phyloP scores from a whole-genome alignment of 1,140 invertebrate genomes.

The Drosophila nigrodunni region DNA sequence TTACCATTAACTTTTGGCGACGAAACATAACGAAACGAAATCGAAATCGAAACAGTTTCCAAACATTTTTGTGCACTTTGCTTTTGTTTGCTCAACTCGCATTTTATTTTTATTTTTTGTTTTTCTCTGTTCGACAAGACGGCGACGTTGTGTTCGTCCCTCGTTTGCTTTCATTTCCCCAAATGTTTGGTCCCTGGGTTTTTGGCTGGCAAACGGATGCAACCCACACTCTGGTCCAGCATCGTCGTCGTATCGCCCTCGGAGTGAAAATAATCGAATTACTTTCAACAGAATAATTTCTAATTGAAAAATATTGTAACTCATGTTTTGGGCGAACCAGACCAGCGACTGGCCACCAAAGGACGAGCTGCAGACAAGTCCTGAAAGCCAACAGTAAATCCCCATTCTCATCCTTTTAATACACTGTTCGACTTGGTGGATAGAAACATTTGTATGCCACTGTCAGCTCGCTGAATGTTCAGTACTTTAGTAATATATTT shows the following conservation, averaged over 20 bases:
- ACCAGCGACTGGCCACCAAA: conserved; percentile 22
- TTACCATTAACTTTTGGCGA: conserved; percentile 66
- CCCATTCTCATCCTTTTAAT: conserved; percentile 6
- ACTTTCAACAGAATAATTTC: conserved; percentile 85
- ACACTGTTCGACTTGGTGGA: conserved; percentile 25
- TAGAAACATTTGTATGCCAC: conserved; percentile 39
- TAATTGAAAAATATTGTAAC: conserved; percentile 85
- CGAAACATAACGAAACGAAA: conserved; percentile 73
- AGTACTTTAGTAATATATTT: neutral
- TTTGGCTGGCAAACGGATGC: conserved; percentile 48
- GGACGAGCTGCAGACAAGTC: conserved; percentile 38
- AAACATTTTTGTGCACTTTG: conserved; percentile 74
- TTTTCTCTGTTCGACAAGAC: conserved; percentile 34
- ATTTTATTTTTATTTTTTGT: conserved; percentile 47
- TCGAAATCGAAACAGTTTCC: conserved; percentile 79
- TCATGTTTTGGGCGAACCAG: conserved; percentile 52
- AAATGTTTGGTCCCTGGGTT: conserved; percentile 17
- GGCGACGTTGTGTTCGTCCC: conserved; percentile 31
- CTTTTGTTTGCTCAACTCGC: conserved; percentile 36
- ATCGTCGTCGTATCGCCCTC: conserved; percentile 60
- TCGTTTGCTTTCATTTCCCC: neutral
- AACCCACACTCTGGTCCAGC: conserved; percentile 37
- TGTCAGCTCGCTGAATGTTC: conserved; percentile 56
- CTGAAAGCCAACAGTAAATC: conserved; percentile 16
- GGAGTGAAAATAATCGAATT: conserved; percentile 85